Evolutionary conservation across 92 coral and sea anemone species (phyloP).

Genomic region (Porites cylindrica): DNA sequence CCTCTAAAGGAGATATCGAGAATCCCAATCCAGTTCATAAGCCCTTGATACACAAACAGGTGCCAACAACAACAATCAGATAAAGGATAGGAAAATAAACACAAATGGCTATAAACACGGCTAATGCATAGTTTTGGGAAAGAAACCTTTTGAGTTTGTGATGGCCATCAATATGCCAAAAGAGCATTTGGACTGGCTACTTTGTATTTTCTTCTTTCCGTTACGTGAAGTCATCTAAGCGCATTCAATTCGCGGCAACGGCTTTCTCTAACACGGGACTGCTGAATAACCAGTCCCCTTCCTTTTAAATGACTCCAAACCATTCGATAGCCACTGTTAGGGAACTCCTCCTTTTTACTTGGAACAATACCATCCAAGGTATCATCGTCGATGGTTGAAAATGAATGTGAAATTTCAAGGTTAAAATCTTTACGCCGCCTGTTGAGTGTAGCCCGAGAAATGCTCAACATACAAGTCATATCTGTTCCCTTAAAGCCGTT

Average conservation of each 20-base stretch:
- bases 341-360: constrained; percentile 25
- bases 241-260: constrained; percentile 24
- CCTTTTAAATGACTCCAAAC: constrained; percentile 39
- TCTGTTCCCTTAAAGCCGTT: constrained; percentile 43
- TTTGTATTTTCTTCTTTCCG: constrained; percentile 32
- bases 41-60: too few species aligned
- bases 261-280: constrained; percentile 32
- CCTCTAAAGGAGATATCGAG: too few species aligned
- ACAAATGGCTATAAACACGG: too few species aligned
- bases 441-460: constrained; percentile 25
- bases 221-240: constrained; percentile 25
- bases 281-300: constrained; percentile 29
- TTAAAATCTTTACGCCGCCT: constrained; percentile 25
- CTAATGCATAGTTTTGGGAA: too few species aligned
- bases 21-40: too few species aligned
- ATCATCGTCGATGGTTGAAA: constrained; percentile 19
- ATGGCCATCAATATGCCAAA: constrained; percentile 54
- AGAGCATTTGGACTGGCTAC: constrained; percentile 40
- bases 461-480: constrained; percentile 38
- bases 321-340: constrained; percentile 51
- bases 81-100: too few species aligned
- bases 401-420: constrained; percentile 27
- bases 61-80: too few species aligned
- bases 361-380: constrained; percentile 24
- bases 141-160: constrained; percentile 33